These are phyloP conservation scores for Rhodophaea formosa DNA, from an alignment of 2,888 invertebrate genomes.

Conservation along the genomic window DNA sequence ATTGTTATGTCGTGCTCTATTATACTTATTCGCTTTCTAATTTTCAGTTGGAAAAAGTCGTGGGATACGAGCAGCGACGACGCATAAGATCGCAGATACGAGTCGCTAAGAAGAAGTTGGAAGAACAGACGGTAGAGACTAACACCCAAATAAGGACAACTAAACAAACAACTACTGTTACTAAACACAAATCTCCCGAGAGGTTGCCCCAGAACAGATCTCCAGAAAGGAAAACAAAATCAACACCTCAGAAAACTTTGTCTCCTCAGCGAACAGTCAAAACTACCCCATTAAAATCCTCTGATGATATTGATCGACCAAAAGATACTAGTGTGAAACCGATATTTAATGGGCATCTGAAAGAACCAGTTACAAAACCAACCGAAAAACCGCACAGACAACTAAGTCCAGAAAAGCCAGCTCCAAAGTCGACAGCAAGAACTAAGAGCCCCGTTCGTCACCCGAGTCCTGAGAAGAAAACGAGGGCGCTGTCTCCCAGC, in stretches of 20 bases:
- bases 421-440: constrained; percentile 40
- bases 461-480: constrained; percentile 66
- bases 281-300: constrained; percentile 34
- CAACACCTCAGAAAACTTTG: constrained; percentile 36
- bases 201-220: constrained; percentile 38
- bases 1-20: constrained; percentile 33
- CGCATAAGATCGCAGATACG: constrained; percentile 89
- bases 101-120: constrained; percentile 83
- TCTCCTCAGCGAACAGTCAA: constrained; percentile 52
- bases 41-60: constrained; percentile 87
- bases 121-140: constrained; percentile 44
- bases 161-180: constrained; percentile 43
- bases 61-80: constrained; percentile 88
- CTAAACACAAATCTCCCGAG: constrained; percentile 49
- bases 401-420: constrained; percentile 57
- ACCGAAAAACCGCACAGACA: constrained; percentile 42
- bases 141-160: constrained; percentile 43
- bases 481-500: constrained; percentile 58
- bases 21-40: constrained; percentile 39
- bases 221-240: constrained; percentile 43
- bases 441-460: constrained; percentile 57
- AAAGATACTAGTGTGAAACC: constrained; percentile 36
- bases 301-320: constrained; percentile 35
- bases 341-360: constrained; percentile 50
- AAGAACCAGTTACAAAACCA: constrained; percentile 40